Conservation (phyloP, 2,113 vertebrate genomes). For the Psettodes erumei region DNA sequence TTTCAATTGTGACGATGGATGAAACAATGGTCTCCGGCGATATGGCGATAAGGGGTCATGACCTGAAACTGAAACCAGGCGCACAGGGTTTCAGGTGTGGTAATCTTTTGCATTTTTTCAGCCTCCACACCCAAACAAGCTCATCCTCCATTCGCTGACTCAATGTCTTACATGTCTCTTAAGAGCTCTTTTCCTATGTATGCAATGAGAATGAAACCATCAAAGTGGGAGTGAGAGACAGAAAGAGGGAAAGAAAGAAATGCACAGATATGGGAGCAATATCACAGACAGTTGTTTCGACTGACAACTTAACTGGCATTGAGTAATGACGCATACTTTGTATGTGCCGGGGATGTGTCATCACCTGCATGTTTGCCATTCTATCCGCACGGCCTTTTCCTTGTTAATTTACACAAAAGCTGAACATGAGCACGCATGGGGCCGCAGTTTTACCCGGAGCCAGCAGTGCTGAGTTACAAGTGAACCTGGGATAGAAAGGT, state of each 20-base stretch:
- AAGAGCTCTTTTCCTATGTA: not conserved
- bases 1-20: slow-evolving; percentile 60
- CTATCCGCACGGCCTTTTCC: slow-evolving; percentile 77
- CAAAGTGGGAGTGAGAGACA: not conserved
- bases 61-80: slow-evolving; percentile 65
- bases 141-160: not conserved
- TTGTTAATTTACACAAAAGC: slow-evolving; percentile 83
- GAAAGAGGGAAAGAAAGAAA: not conserved
- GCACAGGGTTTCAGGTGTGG: slow-evolving; percentile 60
- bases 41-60: slow-evolving; percentile 64
- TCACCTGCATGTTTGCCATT: slow-evolving; percentile 84
- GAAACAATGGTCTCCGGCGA: slow-evolving; percentile 65
- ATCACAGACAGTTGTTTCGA: slow-evolving; percentile 52
- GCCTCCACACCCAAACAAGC: slow-evolving; percentile 42
- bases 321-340: slow-evolving; percentile 80
- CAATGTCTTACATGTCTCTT: slow-evolving; percentile 24
- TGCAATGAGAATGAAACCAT: not conserved
- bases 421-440: slow-evolving; percentile 79
- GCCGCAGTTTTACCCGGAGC: slow-evolving; percentile 80
- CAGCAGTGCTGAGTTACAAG: slow-evolving; percentile 81
- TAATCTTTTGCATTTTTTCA: slow-evolving; percentile 48
- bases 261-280: slow-evolving; percentile 4
- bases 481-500: slow-evolving; percentile 72
- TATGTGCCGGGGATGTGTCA: slow-evolving; percentile 77
- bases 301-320: slow-evolving; percentile 65